Percentiles rank a stretch among this genome's conserved stretches.
Evolutionary conservation across 2,113 vertebrate species (phyloP).

Genomic region (Procapra przewalskii): DNA sequence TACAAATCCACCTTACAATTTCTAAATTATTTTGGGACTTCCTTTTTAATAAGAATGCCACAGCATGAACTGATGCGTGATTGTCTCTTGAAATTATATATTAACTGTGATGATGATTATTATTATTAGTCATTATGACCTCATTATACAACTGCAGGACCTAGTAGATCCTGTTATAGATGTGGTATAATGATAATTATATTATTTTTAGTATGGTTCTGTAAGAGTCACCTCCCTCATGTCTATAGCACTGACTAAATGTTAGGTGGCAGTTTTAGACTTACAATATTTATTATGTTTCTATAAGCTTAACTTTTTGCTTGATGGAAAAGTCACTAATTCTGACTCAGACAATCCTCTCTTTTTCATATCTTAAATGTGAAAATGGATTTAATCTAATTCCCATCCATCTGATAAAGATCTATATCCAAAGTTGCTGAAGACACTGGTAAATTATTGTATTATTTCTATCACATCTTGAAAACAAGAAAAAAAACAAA

Average conservation of each 20-base stretch:
- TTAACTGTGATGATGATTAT: slow-evolving; percentile 29
- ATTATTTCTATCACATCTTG: background rate
- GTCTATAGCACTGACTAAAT: background rate
- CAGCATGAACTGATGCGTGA: background rate
- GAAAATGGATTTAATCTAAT: background rate
- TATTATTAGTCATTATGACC: slow-evolving; percentile 28
- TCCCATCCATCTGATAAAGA: background rate
- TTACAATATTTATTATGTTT: background rate
- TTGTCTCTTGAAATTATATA: slow-evolving; percentile 19
- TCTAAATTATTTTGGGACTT: slow-evolving; percentile 36
- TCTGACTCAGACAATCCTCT: background rate
- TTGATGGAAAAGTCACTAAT: background rate
- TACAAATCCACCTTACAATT: slow-evolving; percentile 9
- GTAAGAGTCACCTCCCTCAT: background rate
- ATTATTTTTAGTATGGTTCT: background rate
- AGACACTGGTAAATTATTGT: background rate
- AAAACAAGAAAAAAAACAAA: background rate
- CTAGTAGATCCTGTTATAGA: slow-evolving; percentile 43
- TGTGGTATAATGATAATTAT: slow-evolving; percentile 34
- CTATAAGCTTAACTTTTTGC: background rate
- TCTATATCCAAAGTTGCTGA: background rate
- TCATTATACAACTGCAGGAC: slow-evolving; percentile 19
- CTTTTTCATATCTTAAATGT: background rate
- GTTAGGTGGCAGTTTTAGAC: background rate
- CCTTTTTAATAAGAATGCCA: background rate